Conservation (phyloP, 2,888 invertebrate species). For the Apotomis betuletana region DNA sequence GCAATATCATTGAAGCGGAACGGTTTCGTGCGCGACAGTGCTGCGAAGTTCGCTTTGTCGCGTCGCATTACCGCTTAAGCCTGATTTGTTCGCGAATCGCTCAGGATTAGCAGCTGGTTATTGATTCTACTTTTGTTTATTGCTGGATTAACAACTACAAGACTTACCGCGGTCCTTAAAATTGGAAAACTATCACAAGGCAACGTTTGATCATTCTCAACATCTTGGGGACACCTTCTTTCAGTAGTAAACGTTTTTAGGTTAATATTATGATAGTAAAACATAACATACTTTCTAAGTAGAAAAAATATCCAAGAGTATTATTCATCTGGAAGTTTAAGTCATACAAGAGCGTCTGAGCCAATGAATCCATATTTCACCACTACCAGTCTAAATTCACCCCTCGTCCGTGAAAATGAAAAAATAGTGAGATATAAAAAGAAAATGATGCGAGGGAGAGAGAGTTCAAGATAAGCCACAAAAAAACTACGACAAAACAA, state of each 20-base stretch:
- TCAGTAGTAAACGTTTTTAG: too few relatives aligned
- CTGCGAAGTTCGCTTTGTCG: not conserved
- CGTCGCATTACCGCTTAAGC: conserved; percentile 22
- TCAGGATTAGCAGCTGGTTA: conserved; percentile 26
- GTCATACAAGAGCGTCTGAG: not conserved
- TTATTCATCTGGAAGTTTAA: not conserved
- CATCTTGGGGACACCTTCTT: too few relatives aligned
- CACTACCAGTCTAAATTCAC: conserved; percentile 1
- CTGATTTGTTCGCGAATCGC: conserved; percentile 33
- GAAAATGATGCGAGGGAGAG: conserved; percentile 23
- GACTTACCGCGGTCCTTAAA: too few relatives aligned
- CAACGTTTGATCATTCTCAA: too few relatives aligned
- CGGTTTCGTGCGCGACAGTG: conserved; percentile 7
- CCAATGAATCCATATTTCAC: not conserved
- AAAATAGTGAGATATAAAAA: conserved; percentile 29
- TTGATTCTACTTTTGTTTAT: conserved; percentile 13
- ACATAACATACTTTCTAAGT: too few relatives aligned
- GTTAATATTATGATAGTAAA: too few relatives aligned
- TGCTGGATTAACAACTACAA: not conserved
- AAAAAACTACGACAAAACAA: conserved; percentile 52
- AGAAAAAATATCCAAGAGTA: too few relatives aligned
- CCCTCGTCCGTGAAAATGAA: conserved; percentile 12
- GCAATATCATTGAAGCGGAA: too few relatives aligned
- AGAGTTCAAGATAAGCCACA: conserved; percentile 23
- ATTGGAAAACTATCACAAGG: not conserved